Evolutionary conservation across 2,113 vertebrate species (phyloP).

Genomic region (Suncus etruscus): DNA sequence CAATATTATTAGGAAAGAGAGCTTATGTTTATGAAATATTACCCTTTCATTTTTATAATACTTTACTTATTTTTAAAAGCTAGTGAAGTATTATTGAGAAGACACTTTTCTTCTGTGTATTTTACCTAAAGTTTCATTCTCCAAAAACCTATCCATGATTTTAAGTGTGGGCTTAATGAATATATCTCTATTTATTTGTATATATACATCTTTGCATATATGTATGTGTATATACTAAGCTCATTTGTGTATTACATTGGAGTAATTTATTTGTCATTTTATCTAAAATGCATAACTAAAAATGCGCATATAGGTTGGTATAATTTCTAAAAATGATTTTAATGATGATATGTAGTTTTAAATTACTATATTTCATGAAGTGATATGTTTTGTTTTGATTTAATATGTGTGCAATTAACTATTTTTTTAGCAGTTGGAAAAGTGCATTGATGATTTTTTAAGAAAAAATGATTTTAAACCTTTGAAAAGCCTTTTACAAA

Average conservation of each 20-base stretch:
- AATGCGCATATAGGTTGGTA: background rate
- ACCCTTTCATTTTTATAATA: slow-evolving; percentile 36
- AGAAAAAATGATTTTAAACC: slow-evolving; percentile 87
- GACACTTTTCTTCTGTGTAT: too few relatives aligned
- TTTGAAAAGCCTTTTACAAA: slow-evolving; percentile 89
- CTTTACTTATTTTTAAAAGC: too few relatives aligned
- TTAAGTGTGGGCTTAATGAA: too few relatives aligned
- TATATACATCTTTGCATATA: background rate
- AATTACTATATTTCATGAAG: background rate
- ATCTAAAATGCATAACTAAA: too few relatives aligned
- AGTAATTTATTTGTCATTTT: too few relatives aligned
- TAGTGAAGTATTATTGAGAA: too few relatives aligned
- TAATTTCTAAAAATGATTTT: slow-evolving; percentile 45
- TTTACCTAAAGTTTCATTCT: too few relatives aligned
- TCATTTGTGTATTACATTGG: background rate
- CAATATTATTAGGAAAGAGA: slow-evolving; percentile 31
- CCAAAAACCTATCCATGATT: too few relatives aligned
- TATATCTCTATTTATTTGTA: too few relatives aligned
- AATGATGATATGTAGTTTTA: background rate
- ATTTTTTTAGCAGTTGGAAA: slow-evolving; percentile 90
- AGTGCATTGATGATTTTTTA: slow-evolving; percentile 90
- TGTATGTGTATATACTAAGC: background rate
- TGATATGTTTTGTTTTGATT: slow-evolving; percentile 56
- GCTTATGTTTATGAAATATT: slow-evolving; percentile 49
- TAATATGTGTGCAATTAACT: slow-evolving; percentile 29